Percentiles rank a stretch among this genome's conserved stretches.
Evolutionary conservation across 2,113 vertebrate genomes (phyloP).

Genomic region (Theristicus caerulescens): DNA sequence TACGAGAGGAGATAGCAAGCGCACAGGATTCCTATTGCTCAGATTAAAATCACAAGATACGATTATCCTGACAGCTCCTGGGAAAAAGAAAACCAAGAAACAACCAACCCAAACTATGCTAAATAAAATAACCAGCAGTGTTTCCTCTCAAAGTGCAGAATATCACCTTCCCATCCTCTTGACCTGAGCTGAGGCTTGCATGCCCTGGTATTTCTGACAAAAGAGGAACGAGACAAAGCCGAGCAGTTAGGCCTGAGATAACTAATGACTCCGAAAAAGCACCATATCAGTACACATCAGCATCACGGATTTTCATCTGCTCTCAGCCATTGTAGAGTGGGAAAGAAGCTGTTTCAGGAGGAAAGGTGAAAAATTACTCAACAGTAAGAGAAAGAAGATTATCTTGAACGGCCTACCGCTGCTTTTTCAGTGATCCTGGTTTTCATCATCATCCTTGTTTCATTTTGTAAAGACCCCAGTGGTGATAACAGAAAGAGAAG

Average conservation of each 20-base stretch:
- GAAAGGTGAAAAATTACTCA: not conserved
- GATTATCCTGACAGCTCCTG: not conserved
- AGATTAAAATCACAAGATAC: not conserved
- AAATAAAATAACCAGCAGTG: not conserved
- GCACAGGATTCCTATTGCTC: rapidly evolving
- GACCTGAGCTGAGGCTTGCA: not conserved
- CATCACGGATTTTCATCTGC: not conserved
- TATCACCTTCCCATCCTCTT: not conserved
- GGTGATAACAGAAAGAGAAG: not conserved
- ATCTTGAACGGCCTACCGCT: not conserved
- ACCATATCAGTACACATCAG: not conserved
- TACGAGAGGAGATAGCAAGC: not conserved
- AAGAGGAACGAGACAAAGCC: not conserved
- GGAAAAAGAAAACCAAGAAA: not conserved
- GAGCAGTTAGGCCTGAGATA: not conserved
- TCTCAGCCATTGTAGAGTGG: not conserved
- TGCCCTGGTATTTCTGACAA: not conserved
- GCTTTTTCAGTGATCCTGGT: not conserved
- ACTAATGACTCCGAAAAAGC: not conserved
- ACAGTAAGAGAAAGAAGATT: not conserved
- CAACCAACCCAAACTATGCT: not conserved
- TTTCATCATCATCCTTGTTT: not conserved
- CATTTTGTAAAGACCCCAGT: not conserved
- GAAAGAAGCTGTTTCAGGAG: not conserved
- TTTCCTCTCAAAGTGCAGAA: not conserved